phyloP scores from a whole-genome alignment of 2,797 vertebrate genomes.

The Syngnathus rostellatus region DNA sequence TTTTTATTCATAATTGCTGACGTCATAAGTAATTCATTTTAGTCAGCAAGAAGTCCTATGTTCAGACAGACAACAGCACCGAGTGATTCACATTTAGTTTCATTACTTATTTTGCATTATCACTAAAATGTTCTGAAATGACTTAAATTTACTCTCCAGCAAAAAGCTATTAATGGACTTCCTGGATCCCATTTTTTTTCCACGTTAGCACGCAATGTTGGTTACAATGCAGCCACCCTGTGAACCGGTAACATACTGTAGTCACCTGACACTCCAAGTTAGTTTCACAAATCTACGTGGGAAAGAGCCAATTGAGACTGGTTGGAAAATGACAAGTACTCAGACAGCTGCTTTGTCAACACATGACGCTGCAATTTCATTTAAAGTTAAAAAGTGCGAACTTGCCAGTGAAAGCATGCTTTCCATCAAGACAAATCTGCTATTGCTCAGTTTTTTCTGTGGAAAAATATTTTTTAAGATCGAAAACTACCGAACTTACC shows the following conservation, averaged over 20 bases:
- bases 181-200: not conserved
- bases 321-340: not conserved
- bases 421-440: not conserved
- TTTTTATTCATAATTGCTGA: not conserved
- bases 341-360: not conserved
- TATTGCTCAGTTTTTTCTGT: not conserved
- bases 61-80: slow-evolving; percentile 30
- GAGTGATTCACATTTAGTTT: not conserved
- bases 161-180: not conserved
- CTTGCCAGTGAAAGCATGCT: not conserved
- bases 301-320: not conserved
- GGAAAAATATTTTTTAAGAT: not conserved
- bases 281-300: not conserved
- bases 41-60: not conserved
- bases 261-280: not conserved
- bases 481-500: not conserved
- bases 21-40: not conserved
- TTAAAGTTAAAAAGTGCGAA: not conserved
- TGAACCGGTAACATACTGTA: slow-evolving; percentile 12
- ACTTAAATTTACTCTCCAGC: not conserved
- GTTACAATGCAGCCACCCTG: not conserved
- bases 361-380: not conserved
- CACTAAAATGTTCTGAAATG: not conserved
- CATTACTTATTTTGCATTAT: not conserved
- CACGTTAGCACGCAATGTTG: not conserved